These are phyloP conservation scores for Drosophila anomalipes DNA, from an alignment of 2,888 invertebrate genomes.

Conservation along the genomic window DNA sequence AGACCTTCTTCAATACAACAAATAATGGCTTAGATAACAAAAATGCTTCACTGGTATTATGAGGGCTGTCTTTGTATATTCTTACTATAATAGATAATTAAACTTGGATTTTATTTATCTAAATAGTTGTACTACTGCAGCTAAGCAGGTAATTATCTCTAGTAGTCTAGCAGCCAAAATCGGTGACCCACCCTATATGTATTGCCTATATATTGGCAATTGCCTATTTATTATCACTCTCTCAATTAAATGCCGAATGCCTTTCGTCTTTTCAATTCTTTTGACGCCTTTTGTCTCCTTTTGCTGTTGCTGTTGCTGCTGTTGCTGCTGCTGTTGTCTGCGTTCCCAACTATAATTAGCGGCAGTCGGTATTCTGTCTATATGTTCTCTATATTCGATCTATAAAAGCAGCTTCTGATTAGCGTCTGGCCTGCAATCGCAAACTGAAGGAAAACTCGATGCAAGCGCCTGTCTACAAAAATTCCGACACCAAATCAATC, in stretches of 20 bases:
- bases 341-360: constrained; percentile 54
- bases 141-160: background rate
- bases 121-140: background rate
- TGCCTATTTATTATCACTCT: constrained; percentile 12
- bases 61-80: background rate
- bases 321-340: constrained; percentile 21
- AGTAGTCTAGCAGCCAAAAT: background rate
- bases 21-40: background rate
- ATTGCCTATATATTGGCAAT: constrained; percentile 3
- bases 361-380: constrained; percentile 23
- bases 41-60: background rate
- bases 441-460: constrained; percentile 56
- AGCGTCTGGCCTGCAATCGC: constrained; percentile 48
- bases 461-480: constrained; percentile 51
- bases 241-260: constrained; percentile 59
- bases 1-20: background rate
- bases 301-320: constrained; percentile 6
- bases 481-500: constrained; percentile 17
- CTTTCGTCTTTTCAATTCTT: constrained; percentile 21
- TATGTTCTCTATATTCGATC: constrained; percentile 9
- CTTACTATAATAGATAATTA: background rate
- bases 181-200: constrained; percentile 29
- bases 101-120: background rate
- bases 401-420: constrained; percentile 54
- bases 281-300: constrained; percentile 15